A percentile compares a stretch with the other conserved stretches of the same genome.
These are phyloP conservation scores for Oscheius onirici DNA, from an alignment of 2,888 invertebrate genomes.

Conservation along the genomic window DNA sequence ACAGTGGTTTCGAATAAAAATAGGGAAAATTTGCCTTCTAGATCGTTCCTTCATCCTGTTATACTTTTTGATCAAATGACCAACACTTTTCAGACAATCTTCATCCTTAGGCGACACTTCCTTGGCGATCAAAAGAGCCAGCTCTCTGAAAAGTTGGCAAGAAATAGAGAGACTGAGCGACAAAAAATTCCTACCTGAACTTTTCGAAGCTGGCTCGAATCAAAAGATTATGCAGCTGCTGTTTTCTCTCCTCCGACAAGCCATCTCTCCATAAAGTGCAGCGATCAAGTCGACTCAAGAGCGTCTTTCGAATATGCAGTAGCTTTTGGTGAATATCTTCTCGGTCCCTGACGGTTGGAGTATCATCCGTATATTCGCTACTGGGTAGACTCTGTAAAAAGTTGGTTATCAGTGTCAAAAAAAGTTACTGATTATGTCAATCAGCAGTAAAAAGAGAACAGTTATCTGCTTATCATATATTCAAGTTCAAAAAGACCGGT, in stretches of 20 bases:
- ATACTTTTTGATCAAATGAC: constrained; percentile 30
- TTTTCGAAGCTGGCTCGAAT: constrained; percentile 40
- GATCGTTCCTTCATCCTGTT: constrained; percentile 14
- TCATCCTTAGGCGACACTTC: constrained; percentile 22
- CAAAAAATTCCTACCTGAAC: constrained; percentile 30
- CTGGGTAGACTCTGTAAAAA: neutral
- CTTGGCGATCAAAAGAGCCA: constrained; percentile 24
- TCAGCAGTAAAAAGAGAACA: no score
- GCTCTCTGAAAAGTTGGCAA: constrained; percentile 29
- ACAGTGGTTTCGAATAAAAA: neutral
- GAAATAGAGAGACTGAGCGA: neutral
- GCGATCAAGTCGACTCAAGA: constrained; percentile 39
- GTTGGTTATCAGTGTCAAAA: no score
- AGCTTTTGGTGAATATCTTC: constrained; percentile 7
- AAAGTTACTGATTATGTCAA: no score
- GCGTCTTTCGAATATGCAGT: constrained; percentile 19
- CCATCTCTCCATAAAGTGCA: constrained; percentile 44
- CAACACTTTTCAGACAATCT: constrained; percentile 29
- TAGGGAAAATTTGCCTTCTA: neutral
- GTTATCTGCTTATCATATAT: no score
- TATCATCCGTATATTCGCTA: constrained; percentile 1
- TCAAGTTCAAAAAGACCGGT: no score
- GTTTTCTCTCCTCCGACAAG: constrained; percentile 26
- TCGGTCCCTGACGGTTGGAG: neutral
- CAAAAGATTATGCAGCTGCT: constrained; percentile 35